These are phyloP conservation scores for Ciconia maguari DNA, from an alignment of 2,113 vertebrate species.

Conservation along the genomic window DNA sequence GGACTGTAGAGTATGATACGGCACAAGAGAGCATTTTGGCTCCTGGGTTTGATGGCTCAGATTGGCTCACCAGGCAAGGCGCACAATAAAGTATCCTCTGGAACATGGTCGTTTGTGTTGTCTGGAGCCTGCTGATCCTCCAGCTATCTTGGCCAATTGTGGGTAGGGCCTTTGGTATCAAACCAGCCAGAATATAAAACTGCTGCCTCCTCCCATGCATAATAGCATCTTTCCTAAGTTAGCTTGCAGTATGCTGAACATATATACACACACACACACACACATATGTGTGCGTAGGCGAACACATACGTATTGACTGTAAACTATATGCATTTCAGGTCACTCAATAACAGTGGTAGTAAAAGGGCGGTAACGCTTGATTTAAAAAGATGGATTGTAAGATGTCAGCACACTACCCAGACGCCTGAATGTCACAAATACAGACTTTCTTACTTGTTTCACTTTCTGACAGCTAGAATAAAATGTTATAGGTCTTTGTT, in stretches of 20 bases:
- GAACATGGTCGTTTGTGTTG: not conserved
- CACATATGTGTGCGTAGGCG: fast-evolving
- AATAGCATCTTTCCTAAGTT: not conserved
- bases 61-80: not conserved
- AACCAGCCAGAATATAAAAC: not conserved
- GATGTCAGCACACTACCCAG: not conserved
- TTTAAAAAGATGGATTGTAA: not conserved
- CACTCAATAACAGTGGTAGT: not conserved
- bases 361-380: not conserved
- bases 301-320: not conserved
- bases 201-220: not conserved
- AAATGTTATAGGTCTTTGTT: not conserved
- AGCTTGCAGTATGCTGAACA: not conserved
- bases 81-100: not conserved
- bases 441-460: not conserved
- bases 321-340: not conserved
- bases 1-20: not conserved
- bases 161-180: not conserved
- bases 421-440: no score
- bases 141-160: not conserved
- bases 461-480: not conserved
- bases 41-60: not conserved
- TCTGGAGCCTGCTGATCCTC: not conserved
- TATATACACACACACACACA: fast-evolving
- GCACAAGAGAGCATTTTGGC: not conserved